Evolutionary conservation across 2,888 invertebrate species (phyloP), one percentile per base, ranked within the genome.

Genomic region (Caenorhabditis japonica): DNA sequence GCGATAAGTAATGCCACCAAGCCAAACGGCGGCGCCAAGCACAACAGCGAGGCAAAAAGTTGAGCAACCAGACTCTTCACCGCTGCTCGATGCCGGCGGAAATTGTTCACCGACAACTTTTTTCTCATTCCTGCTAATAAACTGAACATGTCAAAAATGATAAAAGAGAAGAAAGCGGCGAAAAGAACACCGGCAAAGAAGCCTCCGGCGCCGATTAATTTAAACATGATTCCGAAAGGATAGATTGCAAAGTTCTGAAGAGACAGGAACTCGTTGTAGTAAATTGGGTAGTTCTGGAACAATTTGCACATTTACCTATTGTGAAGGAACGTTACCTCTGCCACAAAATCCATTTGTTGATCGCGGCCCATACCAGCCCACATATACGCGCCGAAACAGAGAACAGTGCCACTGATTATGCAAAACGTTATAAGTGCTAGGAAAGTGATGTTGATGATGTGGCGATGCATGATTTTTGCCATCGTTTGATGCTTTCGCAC

Each of bases 401-500:
- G 13, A 36, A 53, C n/a, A 1, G 52, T 44, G 12, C 30, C 17
- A 12, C 1, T 3, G n/a, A 53, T 4, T 15, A 38, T 38, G 7
- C 47, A 39, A 15, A 23, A 30, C 2, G 15, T 25, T 21, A 47
- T 21, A n/a, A 27, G 30, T 17, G 47, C 4, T 3, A 30, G 12
- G 8, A 47, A 4, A 2, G 10, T 30, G 1, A 21, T 13, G 4
- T 46, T 38, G 23, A 52, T 30, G 3, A 64, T 30, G 39, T 64
- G 34, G 10, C 55, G 30, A 21, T 36, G 10, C 19, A 55, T 30
- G 33, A 64, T 64, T 27, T 38, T 53, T 15, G 47, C 64, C 0
- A 64, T 36, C 10, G 39, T 55, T 17, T 55, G 64, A 47, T 64
- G 64, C 19, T 64, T 64, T 33, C 27, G 41, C 39, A 55, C 30